A percentile compares a stretch with the other conserved stretches of the same genome.
Evolutionary conservation across 2,888 invertebrate species (phyloP).

Genomic region (Clepsis dumicolana): DNA sequence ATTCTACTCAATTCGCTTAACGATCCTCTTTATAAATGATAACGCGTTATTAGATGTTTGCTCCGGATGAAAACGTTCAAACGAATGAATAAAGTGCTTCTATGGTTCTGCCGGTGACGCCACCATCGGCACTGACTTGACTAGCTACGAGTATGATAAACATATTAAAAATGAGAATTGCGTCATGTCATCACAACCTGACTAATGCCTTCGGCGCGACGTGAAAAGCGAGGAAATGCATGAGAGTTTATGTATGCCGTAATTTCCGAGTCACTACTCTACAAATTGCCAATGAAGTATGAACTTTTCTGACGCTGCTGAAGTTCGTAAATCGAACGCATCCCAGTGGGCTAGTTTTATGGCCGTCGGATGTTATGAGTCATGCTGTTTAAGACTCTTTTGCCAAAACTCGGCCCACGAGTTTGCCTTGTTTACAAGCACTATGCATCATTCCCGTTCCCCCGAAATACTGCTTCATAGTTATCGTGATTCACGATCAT

Average conservation of each 20-base stretch:
- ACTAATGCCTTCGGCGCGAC: slow-evolving; percentile 39
- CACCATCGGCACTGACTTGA: slow-evolving; percentile 27
- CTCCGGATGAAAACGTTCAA: slow-evolving; percentile 43
- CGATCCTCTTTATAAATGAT: slow-evolving; percentile 36
- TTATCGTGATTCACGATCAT: slow-evolving; percentile 47
- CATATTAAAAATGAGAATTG: slow-evolving; percentile 57
- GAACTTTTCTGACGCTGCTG: background rate
- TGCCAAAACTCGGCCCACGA: slow-evolving; percentile 48
- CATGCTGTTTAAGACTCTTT: slow-evolving; percentile 31
- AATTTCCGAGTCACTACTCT: slow-evolving; percentile 21
- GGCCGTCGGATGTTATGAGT: slow-evolving; percentile 29
- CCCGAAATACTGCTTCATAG: slow-evolving; percentile 51
- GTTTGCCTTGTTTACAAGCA: slow-evolving; percentile 52
- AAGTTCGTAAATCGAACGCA: slow-evolving; percentile 15
- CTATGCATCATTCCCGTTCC: slow-evolving; percentile 58
- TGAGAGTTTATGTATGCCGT: slow-evolving; percentile 6
- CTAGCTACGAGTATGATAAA: slow-evolving; percentile 52
- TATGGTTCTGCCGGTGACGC: slow-evolving; percentile 54
- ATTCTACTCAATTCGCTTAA: slow-evolving; percentile 40
- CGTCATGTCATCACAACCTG: slow-evolving; percentile 54
- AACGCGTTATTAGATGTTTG: slow-evolving; percentile 42
- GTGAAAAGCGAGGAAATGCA: slow-evolving; percentile 41
- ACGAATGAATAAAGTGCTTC: slow-evolving; percentile 47
- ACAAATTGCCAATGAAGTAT: background rate
- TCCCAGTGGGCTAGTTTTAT: slow-evolving; percentile 11